Evolutionary conservation across 1,140 invertebrate species (phyloP).

Genomic region (Papilio polytes): DNA sequence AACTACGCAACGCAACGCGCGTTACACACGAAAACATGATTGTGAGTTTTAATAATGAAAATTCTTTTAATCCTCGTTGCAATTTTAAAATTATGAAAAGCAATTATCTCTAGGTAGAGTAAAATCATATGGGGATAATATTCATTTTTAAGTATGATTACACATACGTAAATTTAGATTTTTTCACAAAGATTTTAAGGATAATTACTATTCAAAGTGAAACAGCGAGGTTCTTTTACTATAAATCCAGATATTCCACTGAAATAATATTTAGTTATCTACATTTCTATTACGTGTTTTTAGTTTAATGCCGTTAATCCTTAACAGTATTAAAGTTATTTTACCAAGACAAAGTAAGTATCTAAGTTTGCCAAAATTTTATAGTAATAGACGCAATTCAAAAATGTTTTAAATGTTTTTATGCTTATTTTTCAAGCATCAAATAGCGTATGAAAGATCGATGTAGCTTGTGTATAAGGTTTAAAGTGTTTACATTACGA

Average conservation of each 20-base stretch:
- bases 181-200: too few species aligned
- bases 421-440: conserved; percentile 15
- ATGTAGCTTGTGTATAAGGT: not conserved
- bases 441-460: conserved; percentile 4
- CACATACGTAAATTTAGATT: not conserved
- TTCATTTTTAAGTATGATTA: not conserved
- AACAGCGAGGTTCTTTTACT: not conserved
- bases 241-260: not conserved
- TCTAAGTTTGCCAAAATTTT: not conserved
- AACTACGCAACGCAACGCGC: not conserved
- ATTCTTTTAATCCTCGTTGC: not conserved
- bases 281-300: too few species aligned
- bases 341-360: not conserved
- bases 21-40: not conserved
- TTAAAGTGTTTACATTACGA: not conserved
- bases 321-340: not conserved
- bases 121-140: not conserved
- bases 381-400: not conserved
- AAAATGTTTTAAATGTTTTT: not conserved
- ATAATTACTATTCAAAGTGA: too few species aligned
- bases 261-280: not conserved
- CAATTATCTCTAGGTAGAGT: not conserved
- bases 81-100: not conserved
- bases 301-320: not conserved
- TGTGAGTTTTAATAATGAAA: not conserved